Base-by-base conservation (phyloP, 2,888 invertebrate species). In the Dolichomitus sp. region DNA sequence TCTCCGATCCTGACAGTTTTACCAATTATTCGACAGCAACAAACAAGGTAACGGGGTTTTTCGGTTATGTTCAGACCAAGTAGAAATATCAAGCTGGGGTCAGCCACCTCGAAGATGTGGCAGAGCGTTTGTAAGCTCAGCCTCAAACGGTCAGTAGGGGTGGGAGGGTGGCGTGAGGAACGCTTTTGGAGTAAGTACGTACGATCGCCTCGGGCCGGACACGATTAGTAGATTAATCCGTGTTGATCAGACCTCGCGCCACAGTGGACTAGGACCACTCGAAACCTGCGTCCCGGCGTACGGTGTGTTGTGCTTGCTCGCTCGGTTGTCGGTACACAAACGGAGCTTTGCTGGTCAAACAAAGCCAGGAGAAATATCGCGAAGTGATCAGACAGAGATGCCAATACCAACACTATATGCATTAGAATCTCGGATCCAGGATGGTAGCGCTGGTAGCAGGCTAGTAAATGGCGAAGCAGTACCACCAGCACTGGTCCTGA, bases 171-270 rank as follows among this genome's bases (percentile, higher is more conserved):
- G 11, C 6, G 54, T 4, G 14, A 12, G 54, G 4, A 54, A 9
- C 27, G 54, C 12, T 27, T 27, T 11, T 2, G 54, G 14, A 27
- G n/a, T 27, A 54, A 54, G 54, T 66, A 52, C 61, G 37, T 27
- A 52, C 59, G 9, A 7, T 75, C 45, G 81, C 77, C 72, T 57
- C 57, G 40, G 50, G 66, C 33, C 50, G 57, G 74, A 74, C 52
- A 78, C 78, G 81, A 78, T 77, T 78, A 69, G 78, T 78, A 61
- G 81, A 78, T 81, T 76, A 72, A 81, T 14, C 72, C 42, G 76
- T 70, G 81, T 76, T 81, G 81, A 81, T 81, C 81, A 81, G 81
- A 76, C 81, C 70, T 66, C 50, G 42, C 19, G 63, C 63, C 52
- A 48, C 27, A 63, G 37, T 66, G 61, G 61, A 61, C 61, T 12